Base-by-base conservation (phyloP, 2,888 invertebrate genomes). In the Artemia sinica region DNA sequence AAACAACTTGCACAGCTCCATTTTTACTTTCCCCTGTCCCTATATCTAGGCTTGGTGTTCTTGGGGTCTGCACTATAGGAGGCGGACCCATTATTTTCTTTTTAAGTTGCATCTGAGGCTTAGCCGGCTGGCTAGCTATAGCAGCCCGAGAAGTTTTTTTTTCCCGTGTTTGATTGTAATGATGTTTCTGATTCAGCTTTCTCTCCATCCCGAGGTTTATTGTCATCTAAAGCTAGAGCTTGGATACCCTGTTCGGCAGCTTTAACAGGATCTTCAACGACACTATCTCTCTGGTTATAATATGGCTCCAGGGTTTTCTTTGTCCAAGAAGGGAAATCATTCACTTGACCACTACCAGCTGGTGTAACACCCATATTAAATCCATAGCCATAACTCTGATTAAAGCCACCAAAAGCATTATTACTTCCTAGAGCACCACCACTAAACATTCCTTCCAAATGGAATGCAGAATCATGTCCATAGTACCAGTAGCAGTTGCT, bases 91-190 rank as follows among this genome's bases (percentile, higher is more conserved):
- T 91, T 41, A 91, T 90, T 79, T 93, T 91, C 70, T 79, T 78
- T 78, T 92, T 92, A 75, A 88, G 82, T 83, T 85, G 85, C 83
- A 73, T 84, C 81, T 87, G 86, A 68, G 91, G 89, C 78, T 91
- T 91, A 66, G 94, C 94, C 70, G 95, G 95, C 77, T 95, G 95
- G 76, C 92, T 92, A 72, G 95, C 95, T 74, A 95, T 90, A 69
- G 92, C 90, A 50, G 96, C 96, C 95, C 95, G 96, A 72, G 94
- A 91, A 80, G 90, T 87, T 82, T 92, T 92, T 80, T 92, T 91
- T 77, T n/a, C 72, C 80, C 80, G 71, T 80, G 81, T 74, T 79
- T 80, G 72, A 80, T 80, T 72, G 74, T 72, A 75, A 80, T 81
- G 75, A 80, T 79, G 72, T 80, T 81, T 70, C 77, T 50, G 51